Evolutionary conservation across 2,888 invertebrate species (phyloP), one percentile per base, ranked within the genome.

Genomic region (Orthosia incerta): DNA sequence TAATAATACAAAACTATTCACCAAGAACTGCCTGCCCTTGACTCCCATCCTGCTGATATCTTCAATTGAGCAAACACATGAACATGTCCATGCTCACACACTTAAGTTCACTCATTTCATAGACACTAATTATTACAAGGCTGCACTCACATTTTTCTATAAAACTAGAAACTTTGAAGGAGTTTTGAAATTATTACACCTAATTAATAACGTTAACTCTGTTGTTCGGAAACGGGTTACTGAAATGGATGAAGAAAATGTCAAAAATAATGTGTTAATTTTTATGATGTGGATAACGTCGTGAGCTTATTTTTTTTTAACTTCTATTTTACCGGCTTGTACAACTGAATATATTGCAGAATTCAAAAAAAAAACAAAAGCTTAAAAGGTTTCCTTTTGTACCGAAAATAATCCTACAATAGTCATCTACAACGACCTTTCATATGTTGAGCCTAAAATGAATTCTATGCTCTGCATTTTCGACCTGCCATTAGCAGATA

Each of bases 21-120:
- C 94, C 94, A 94, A 80, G 74, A 91, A 94, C 64, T 82, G 82
- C 92, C 93, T 92, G 84, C 94, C 90, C 83, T 94, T 94, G 85
- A 94, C 94, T 70, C 95, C 95, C 94, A 94, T 94, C 85, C 74
- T 87, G 78, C 20, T 64, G 76, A 71, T 13, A 20, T 82, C 86
- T 79, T 87, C 82, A 84, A 51, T 69, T 72, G 55, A 74, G 56
- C n/a, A 70, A 61, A 68, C 71, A 71, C 71, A 71, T 64, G 56
- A 60, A 20, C 2, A 55, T 64, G 66, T 85, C 73, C 78, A 79
- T 77, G 13, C 15, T 70, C 56, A 46, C 61, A 74, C 75, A 76
- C 18, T 56, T 48, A 18, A 64, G 61, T 76, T 80, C 86, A 80
- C 79, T 66, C 76, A 72, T 86, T 82, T 61, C 66, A 45, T 73